Evolutionary conservation across 2,888 invertebrate genomes (phyloP), one percentile per base, ranked within the genome.

Genomic region (Aphodius sticticus): DNA sequence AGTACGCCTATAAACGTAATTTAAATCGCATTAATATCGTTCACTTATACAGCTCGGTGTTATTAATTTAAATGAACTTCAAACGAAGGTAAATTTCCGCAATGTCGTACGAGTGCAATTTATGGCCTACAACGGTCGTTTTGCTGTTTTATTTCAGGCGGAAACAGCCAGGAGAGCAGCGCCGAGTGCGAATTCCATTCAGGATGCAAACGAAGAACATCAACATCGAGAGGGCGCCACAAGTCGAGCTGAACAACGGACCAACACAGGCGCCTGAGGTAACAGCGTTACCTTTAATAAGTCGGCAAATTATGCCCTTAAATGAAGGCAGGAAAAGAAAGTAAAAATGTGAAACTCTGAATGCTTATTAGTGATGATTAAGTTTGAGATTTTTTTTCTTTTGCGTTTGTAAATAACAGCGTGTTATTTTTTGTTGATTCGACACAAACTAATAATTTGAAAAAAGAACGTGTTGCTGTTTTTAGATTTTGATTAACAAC

Each of bases 151-250:
- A n/a, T 74, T 74, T n/a, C n/a, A 74, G 74, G 74, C 6, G 36
- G 37, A 70, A 74, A 12, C 7, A n/a, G 14, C 37, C 74, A 35
- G 16, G 35, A 71, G 26, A 26, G 26, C 26, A 26, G 53, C 1
- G 53, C 53, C 6, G 7, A 7, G 53, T 53, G 53, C 53, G 9
- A 12, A 53, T 53, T 53, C 53, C 53, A 9, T 12, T 9, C 37
- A 74, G 74, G 35, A 74, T 74, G 74, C 74, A 74, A 74, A 74
- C 74, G 36, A 74, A 74, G 74, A 74, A 74, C 37, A 15, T 74
- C 37, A 74, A 74, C 35, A 74, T 74, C 26, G 74, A 74, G 35
- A 74, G 74, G n/a, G 74, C 74, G 74, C 74, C 74, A 53, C 53
- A 53, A 53, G 53, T 53, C 12, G 53, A 53, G 12, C 53, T 9